Evolutionary conservation across 1,140 invertebrate genomes (phyloP).

Genomic region (Bombus cullumanus): DNA sequence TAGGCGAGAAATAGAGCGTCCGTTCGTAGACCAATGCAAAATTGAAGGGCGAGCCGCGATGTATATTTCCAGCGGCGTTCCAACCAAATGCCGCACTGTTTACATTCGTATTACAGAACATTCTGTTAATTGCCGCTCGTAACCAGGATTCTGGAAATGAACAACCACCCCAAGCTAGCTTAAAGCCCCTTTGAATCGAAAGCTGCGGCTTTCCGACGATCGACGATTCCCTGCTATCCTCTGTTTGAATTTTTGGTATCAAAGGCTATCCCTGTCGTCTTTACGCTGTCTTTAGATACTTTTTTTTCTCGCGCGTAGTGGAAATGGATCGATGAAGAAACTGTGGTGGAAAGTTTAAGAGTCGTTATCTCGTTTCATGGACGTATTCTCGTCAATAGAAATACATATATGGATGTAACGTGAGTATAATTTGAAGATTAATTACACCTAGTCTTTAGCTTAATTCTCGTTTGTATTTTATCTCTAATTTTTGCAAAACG

Average conservation of each 20-base stretch:
- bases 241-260: background rate
- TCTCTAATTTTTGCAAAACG: background rate
- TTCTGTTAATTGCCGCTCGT: slow-evolving; percentile 55
- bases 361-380: background rate
- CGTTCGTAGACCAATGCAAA: slow-evolving; percentile 14
- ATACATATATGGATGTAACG: background rate
- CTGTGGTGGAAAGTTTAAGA: background rate
- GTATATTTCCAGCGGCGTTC: background rate
- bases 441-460: background rate
- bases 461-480: background rate
- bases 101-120: slow-evolving; percentile 50
- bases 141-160: slow-evolving; percentile 44
- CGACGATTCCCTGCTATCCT: background rate
- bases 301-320: background rate
- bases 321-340: background rate
- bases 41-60: slow-evolving; percentile 16
- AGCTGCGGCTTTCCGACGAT: background rate
- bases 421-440: too few relatives aligned
- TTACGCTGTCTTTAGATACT: too few relatives aligned
- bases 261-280: too few relatives aligned
- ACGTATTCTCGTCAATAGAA: background rate
- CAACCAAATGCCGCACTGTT: slow-evolving; percentile 47
- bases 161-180: slow-evolving; percentile 17
- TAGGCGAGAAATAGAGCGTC: background rate
- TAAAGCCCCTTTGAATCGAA: slow-evolving; percentile 23